These are phyloP conservation scores for Dasyurus viverrinus DNA, from an alignment of 2,113 vertebrate species.

Conservation along the genomic window DNA sequence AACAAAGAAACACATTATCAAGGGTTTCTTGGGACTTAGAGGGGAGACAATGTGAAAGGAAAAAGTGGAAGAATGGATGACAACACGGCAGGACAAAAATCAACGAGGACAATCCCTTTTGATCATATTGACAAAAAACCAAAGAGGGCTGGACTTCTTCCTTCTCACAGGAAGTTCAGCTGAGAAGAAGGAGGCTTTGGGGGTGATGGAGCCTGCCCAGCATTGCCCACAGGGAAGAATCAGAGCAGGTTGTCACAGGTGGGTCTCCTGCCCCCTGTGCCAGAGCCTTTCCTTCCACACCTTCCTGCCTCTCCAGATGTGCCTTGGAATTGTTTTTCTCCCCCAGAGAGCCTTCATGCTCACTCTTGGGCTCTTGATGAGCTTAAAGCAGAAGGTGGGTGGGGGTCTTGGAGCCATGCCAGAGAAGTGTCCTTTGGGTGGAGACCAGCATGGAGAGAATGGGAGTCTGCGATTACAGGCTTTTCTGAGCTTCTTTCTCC, in stretches of 20 bases:
- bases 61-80: too few relatives aligned
- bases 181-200: not conserved
- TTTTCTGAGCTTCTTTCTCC: too few relatives aligned
- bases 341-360: not conserved
- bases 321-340: not conserved
- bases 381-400: not conserved
- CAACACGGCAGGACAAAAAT: too few relatives aligned
- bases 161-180: too few relatives aligned
- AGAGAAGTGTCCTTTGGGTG: not conserved
- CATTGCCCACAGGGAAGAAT: accelerated
- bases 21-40: too few relatives aligned
- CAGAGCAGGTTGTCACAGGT: not conserved
- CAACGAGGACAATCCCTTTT: too few relatives aligned
- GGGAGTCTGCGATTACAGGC: too few relatives aligned
- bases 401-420: not conserved
- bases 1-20: too few relatives aligned
- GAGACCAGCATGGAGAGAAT: too few relatives aligned
- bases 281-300: not conserved
- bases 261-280: not conserved
- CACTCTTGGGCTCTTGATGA: not conserved
- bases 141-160: too few relatives aligned
- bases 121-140: too few relatives aligned
- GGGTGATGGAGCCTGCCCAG: not conserved
- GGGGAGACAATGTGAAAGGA: too few relatives aligned
- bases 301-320: not conserved